Base-by-base conservation (phyloP, 2,797 vertebrate species). In the Sebastes matsubarae region DNA sequence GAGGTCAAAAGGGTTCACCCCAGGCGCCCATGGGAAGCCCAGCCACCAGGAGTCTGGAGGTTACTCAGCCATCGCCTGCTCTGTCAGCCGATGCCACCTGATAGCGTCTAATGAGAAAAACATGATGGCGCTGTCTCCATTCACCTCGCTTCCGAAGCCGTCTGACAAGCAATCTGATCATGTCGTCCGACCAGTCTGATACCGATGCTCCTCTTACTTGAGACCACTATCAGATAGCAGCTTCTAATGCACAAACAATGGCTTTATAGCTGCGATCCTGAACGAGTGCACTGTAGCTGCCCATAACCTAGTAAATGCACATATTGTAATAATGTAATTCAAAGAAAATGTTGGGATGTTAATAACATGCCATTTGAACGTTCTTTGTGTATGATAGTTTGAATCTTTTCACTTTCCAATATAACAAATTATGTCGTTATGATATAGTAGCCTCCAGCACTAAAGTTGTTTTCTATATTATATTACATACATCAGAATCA, bases 31-130 rank as follows among this genome's bases (percentile, higher is more conserved):
- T 77, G 85, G 75, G 67, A 72, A 83, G 73, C 82, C 73, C 75
- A 83, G 81, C 68, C 82, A 68, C 66, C 72, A 38, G 73, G 52
- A 86, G 86, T 86, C 84, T 78, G 87, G 75, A 90, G 82, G 77
- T 88, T 80, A 79, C 22, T 68, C 68, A 68, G 83, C 85, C 76
- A 74, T 85, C 22, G 66, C 78, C 77, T 81, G 83, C 77, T 11
- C 79, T 79, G 91, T 93, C 92, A 93, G 88, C 87, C 82, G 88
- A 88, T 93, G 77, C 89, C 84, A 77, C 87, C 82, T 84, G 89
- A 93, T 90, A 92, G 84, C 59, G 77, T 83, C 82, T 87, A 90
- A 91, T 90, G 87, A 89, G 86, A 81, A 78, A 89, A 93, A 90
- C 87, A 87, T 50, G 63, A 79, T 71, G 75, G 84, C 27, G 72